These are phyloP conservation scores for Biston betularia DNA, from an alignment of 2,888 invertebrate genomes.

Conservation along the genomic window DNA sequence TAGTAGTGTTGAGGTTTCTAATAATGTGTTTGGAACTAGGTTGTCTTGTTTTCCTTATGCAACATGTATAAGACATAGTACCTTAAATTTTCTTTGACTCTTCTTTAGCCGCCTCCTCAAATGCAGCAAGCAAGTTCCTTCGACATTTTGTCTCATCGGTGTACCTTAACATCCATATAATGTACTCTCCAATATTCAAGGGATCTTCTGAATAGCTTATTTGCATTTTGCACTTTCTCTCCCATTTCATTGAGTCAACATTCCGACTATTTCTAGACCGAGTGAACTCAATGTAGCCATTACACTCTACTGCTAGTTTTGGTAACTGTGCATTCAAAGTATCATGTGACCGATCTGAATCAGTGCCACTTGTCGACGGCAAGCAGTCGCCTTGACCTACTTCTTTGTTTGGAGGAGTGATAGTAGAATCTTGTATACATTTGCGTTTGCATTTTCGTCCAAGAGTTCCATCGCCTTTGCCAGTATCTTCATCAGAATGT, in stretches of 20 bases:
- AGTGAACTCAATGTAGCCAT: conserved; percentile 78
- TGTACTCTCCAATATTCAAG: conserved; percentile 83
- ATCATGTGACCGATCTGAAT: conserved; percentile 71
- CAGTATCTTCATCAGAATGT: conserved; percentile 58
- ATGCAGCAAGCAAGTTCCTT: conserved; percentile 84
- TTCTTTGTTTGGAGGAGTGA: conserved; percentile 77
- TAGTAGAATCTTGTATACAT: conserved; percentile 52
- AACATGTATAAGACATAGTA: too few relatives aligned
- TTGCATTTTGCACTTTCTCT: conserved; percentile 87
- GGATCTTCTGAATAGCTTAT: conserved; percentile 86
- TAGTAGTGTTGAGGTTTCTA: too few relatives aligned
- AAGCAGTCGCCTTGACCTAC: conserved; percentile 80
- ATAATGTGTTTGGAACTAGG: too few relatives aligned
- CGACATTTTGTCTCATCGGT: conserved; percentile 87
- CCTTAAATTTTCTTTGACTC: conserved; percentile 48
- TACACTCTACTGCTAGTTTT: conserved; percentile 78
- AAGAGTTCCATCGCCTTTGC: conserved; percentile 67
- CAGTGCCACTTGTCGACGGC: conserved; percentile 77
- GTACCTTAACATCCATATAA: conserved; percentile 87
- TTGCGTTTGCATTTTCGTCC: conserved; percentile 61
- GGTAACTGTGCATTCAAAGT: conserved; percentile 74
- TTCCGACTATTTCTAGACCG: conserved; percentile 70
- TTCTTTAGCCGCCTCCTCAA: conserved; percentile 73
- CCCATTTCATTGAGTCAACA: conserved; percentile 84
- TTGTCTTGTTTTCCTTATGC: too few relatives aligned